Percentiles rank a stretch among this genome's conserved stretches.
These are phyloP conservation scores for Rhinolophus sinicus DNA, from an alignment of 2,113 vertebrate species.

Conservation along the genomic window DNA sequence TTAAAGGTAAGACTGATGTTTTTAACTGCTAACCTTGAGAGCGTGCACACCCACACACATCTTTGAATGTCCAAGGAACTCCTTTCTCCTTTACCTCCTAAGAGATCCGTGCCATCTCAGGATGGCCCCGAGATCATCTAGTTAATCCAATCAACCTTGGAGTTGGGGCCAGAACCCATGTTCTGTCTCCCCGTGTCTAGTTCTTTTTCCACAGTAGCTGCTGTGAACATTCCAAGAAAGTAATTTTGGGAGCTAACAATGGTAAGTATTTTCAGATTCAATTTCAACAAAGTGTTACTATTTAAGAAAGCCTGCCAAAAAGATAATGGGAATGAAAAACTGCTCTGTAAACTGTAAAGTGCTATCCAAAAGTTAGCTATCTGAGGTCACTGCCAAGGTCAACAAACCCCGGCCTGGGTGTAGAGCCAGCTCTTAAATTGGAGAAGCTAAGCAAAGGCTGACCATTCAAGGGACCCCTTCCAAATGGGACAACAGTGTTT, in stretches of 20 bases:
- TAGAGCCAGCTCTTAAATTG: neutral
- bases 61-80: neutral
- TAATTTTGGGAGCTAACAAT: slow-evolving; percentile 47
- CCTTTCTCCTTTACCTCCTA: neutral
- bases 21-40: neutral
- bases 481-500: neutral
- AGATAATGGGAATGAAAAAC: slow-evolving; percentile 63
- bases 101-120: neutral
- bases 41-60: neutral
- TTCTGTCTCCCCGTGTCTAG: neutral
- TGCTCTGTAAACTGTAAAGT: slow-evolving; percentile 55
- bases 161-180: neutral
- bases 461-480: neutral
- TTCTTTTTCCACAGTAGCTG: neutral
- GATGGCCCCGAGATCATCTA: neutral
- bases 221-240: slow-evolving; percentile 42
- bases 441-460: neutral
- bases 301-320: slow-evolving; percentile 66
- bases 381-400: slow-evolving; percentile 63
- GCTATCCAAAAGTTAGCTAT: slow-evolving; percentile 59
- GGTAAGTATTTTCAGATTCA: slow-evolving; percentile 65
- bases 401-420: slow-evolving; percentile 36
- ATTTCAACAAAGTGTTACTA: slow-evolving; percentile 62
- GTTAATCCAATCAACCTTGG: neutral
- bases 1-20: neutral